phyloP scores from a whole-genome alignment of 1,140 invertebrate species.

The Saccostrea cuccullata region DNA sequence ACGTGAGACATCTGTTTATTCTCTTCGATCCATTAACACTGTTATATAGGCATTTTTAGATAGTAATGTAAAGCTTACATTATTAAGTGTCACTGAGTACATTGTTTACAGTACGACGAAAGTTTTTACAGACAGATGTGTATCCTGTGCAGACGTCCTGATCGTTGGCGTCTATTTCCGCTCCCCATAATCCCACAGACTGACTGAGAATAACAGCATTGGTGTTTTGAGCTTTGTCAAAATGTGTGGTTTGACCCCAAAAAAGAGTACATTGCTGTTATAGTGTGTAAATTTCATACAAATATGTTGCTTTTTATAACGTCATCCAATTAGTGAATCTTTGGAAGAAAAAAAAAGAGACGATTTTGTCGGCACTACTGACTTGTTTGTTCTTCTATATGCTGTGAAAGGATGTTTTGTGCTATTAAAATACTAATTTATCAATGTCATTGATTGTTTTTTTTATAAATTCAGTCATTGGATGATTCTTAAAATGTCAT shows the following conservation, averaged over 20 bases:
- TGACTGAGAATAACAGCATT: conserved; percentile 80
- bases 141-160: conserved; percentile 86
- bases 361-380: too few relatives aligned
- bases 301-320: too few relatives aligned
- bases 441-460: too few relatives aligned
- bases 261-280: background rate
- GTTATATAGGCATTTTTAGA: conserved; percentile 85
- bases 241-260: conserved; percentile 85
- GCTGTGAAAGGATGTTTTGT: too few relatives aligned
- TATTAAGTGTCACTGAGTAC: conserved; percentile 82
- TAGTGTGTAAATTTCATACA: too few relatives aligned
- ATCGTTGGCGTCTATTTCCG: conserved; percentile 89
- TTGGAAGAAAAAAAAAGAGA: too few relatives aligned
- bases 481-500: too few relatives aligned
- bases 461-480: too few relatives aligned
- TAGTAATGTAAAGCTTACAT: too few relatives aligned
- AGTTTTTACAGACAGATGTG: conserved; percentile 85
- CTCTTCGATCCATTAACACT: background rate
- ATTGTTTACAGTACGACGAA: conserved; percentile 81
- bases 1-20: background rate
- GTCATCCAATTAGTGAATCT: too few relatives aligned
- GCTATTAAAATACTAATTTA: too few relatives aligned
- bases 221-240: conserved; percentile 82
- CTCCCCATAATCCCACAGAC: conserved; percentile 87
- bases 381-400: too few relatives aligned